These are phyloP conservation scores for Zosterops japonicus DNA, from an alignment of 2,113 vertebrate species.

Conservation along the genomic window DNA sequence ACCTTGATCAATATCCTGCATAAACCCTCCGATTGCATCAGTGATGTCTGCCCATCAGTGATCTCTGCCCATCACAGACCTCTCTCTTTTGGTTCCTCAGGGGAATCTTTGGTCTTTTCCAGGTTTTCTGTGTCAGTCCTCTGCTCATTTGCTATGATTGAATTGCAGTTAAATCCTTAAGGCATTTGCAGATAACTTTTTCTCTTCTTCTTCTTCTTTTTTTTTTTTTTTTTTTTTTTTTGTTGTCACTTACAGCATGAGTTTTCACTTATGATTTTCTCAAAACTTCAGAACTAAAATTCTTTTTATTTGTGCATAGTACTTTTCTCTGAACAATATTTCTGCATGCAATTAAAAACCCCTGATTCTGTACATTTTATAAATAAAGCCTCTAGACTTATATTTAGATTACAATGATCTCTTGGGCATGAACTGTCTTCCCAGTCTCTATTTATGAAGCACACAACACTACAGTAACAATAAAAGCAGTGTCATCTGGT, in stretches of 20 bases:
- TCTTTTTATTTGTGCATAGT: neutral
- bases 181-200: neutral
- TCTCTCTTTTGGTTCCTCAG: neutral
- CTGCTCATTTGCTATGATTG: neutral
- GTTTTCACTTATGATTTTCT: neutral
- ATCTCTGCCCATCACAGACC: neutral
- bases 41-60: neutral
- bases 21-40: neutral
- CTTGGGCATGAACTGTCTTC: slow-evolving; percentile 29
- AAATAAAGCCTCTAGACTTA: slow-evolving; percentile 39
- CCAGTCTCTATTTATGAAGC: slow-evolving; percentile 28
- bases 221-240: neutral
- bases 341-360: neutral
- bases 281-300: neutral
- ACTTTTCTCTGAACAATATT: neutral
- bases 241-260: neutral
- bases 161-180: neutral
- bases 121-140: neutral
- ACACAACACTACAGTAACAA: neutral
- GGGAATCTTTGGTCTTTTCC: neutral
- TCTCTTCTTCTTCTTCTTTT: neutral
- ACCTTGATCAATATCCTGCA: neutral
- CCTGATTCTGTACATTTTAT: slow-evolving; percentile 21
- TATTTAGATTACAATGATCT: slow-evolving; percentile 59
- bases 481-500: slow-evolving; percentile 30